Evolutionary conservation across 2,797 vertebrate genomes (phyloP).

Genomic region (Phoxinus dragarum): DNA sequence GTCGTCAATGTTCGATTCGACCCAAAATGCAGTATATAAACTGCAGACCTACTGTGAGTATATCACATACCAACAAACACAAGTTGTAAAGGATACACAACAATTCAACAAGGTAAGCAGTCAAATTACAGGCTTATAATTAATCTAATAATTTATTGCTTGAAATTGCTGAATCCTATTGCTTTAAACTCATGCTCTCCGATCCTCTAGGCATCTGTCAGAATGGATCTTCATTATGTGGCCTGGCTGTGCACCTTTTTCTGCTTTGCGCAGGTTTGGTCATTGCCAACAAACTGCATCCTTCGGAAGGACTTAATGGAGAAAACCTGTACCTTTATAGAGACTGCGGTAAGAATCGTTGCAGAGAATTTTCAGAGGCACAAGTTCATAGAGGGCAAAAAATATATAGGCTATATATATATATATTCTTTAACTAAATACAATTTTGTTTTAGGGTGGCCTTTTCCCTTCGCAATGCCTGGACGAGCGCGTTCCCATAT

Average conservation of each 20-base stretch:
- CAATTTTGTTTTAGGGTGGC: constrained; percentile 43
- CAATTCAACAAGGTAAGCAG: constrained; percentile 6
- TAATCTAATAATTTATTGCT: neutral
- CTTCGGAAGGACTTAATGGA: constrained; percentile 43
- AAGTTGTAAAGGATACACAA: neutral
- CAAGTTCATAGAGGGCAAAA: neutral
- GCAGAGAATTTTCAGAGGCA: neutral
- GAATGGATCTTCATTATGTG: constrained; percentile 43
- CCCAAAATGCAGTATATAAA: constrained; percentile 10
- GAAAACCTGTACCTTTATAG: constrained; percentile 27
- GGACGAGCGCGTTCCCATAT: constrained; percentile 28
- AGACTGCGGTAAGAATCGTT: constrained; percentile 45
- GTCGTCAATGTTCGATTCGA: neutral
- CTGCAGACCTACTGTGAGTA: neutral
- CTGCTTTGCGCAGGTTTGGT: constrained; percentile 40
- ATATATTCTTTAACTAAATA: neutral
- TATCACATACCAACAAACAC: neutral
- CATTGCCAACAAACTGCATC: constrained; percentile 48
- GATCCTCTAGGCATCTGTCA: constrained; percentile 7
- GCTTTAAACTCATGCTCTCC: neutral
- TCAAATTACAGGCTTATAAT: neutral
- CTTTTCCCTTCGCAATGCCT: constrained; percentile 58
- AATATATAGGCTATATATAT: neutral
- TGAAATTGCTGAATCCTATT: neutral
- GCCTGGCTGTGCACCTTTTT: constrained; percentile 45